These are phyloP conservation scores for Hippopotamyrus pictus DNA, from an alignment of 2,797 vertebrate genomes.

Conservation along the genomic window DNA sequence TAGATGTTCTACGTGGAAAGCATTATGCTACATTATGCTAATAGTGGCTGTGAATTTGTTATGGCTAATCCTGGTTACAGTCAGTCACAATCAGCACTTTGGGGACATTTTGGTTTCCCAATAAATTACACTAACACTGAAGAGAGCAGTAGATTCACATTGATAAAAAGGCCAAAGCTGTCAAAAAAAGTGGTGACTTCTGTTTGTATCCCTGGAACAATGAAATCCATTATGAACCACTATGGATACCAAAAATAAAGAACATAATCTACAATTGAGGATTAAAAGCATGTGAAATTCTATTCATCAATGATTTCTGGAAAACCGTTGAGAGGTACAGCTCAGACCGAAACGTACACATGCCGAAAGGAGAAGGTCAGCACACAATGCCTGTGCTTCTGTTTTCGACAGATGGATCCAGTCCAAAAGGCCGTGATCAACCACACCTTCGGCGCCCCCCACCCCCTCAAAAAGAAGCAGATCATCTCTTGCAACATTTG, in stretches of 20 bases:
- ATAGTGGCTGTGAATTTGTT: background rate
- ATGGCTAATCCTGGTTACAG: background rate
- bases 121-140: background rate
- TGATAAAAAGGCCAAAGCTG: too few species aligned
- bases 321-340: background rate
- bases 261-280: background rate
- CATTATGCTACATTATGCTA: background rate
- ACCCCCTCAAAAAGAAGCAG: constrained; percentile 86
- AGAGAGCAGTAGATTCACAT: background rate
- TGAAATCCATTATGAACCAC: background rate
- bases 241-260: background rate
- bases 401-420: constrained; percentile 80
- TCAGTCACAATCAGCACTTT: background rate
- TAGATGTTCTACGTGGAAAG: background rate
- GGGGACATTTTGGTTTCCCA: background rate
- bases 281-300: background rate
- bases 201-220: background rate
- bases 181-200: background rate
- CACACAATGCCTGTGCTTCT: background rate
- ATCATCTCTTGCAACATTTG: constrained; percentile 98
- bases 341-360: background rate
- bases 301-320: background rate
- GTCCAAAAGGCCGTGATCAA: constrained; percentile 97
- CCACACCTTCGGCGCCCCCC: constrained; percentile 86
- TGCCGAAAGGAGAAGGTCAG: background rate